These are phyloP conservation scores for Rhynchomys soricoides DNA, from an alignment of 2,113 vertebrate species.

Conservation along the genomic window DNA sequence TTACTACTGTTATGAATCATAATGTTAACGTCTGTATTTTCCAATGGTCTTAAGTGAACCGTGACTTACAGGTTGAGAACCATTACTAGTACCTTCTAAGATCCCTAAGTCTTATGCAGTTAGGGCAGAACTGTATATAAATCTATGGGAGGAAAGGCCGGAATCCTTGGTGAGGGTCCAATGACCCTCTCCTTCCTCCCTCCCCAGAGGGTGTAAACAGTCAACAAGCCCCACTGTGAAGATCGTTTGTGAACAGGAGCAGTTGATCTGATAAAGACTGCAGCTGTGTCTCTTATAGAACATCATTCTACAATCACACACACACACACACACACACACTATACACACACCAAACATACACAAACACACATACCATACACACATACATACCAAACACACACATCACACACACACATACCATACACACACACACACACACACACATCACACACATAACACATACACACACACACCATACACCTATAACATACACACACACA, in stretches of 20 bases:
- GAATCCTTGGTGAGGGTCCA: neutral
- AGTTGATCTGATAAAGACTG: neutral
- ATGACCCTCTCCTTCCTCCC: neutral
- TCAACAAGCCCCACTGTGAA: neutral
- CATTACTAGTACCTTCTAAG: neutral
- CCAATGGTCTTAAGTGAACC: neutral
- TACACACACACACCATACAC: neutral
- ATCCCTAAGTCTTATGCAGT: neutral
- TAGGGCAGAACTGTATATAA: neutral
- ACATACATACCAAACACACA: neutral
- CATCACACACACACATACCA: neutral
- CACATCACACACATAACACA: neutral
- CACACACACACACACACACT: neutral
- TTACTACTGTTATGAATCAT: neutral
- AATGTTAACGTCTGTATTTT: neutral
- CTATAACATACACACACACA: too few relatives aligned
- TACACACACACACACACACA: neutral
- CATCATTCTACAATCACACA: neutral
- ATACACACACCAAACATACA: neutral
- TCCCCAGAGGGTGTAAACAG: neutral
- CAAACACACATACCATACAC: neutral
- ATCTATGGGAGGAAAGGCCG: neutral
- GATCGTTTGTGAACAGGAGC: neutral
- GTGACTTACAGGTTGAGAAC: neutral
- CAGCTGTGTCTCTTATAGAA: neutral